These are phyloP conservation scores for Myiothlypis coronata DNA, from an alignment of 2,797 vertebrate genomes.

Conservation along the genomic window DNA sequence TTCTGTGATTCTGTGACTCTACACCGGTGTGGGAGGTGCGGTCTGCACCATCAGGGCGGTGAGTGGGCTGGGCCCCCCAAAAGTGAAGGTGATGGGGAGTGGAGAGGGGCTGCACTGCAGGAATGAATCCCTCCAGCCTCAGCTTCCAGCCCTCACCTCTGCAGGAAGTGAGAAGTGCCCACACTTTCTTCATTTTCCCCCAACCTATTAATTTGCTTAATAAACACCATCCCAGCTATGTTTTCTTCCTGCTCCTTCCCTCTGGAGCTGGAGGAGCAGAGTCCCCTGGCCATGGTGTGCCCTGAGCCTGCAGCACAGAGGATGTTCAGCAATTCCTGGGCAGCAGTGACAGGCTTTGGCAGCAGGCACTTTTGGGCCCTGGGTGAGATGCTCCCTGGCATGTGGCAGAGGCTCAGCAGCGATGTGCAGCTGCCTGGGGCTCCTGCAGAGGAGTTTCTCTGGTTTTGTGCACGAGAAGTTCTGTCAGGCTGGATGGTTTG, in stretches of 20 bases:
- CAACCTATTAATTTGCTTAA: conserved; percentile 17
- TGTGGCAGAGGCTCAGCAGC: conserved; percentile 5
- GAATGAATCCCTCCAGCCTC: neutral
- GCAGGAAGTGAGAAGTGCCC: neutral
- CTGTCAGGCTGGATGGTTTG: neutral
- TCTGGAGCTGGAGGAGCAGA: neutral
- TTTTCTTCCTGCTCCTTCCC: neutral
- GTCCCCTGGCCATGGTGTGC: neutral
- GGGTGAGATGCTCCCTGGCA: neutral
- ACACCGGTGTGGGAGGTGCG: fast-evolving
- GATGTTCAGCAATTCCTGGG: neutral
- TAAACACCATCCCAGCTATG: neutral
- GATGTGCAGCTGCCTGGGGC: neutral
- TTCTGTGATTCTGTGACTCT: neutral
- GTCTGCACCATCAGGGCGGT: neutral
- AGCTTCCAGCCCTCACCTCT: neutral
- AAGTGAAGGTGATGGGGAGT: neutral
- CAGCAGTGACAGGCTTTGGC: neutral
- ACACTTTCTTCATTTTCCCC: neutral
- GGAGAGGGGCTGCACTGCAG: fast-evolving
- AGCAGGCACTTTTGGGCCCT: neutral
- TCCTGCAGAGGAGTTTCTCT: neutral
- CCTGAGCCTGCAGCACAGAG: neutral
- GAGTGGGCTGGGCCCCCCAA: neutral
- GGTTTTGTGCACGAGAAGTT: neutral